Evolutionary conservation across 2,113 vertebrate genomes (phyloP).

Genomic region (Menidia beryllina): DNA sequence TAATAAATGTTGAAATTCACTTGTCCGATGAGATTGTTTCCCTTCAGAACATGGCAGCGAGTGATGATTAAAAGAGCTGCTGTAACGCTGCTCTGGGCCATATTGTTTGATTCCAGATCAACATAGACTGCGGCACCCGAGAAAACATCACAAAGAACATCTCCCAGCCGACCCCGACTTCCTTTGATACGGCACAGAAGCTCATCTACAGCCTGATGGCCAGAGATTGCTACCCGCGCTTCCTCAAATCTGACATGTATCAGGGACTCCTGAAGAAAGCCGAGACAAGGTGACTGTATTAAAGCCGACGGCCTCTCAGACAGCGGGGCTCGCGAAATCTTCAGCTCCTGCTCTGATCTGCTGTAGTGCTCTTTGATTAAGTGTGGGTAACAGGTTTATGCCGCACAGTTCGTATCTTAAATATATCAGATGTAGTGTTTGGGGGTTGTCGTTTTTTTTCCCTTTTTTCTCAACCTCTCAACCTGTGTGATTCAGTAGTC

Average conservation of each 20-base stretch:
- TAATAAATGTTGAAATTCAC: too few species aligned
- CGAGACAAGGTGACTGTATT: conserved; percentile 71
- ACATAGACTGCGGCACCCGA: conserved; percentile 92
- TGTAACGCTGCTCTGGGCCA: conserved; percentile 14
- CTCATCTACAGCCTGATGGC: conserved; percentile 92
- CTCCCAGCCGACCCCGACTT: conserved; percentile 85
- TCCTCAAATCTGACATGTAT: conserved; percentile 89
- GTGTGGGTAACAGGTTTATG: conserved; percentile 62
- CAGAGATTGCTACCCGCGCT: conserved; percentile 93
- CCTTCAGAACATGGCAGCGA: not conserved
- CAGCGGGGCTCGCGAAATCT: conserved; percentile 17
- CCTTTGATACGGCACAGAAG: conserved; percentile 92
- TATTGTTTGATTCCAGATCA: conserved; percentile 85
- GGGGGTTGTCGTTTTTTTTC: too few species aligned
- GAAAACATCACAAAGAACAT: conserved; percentile 91
- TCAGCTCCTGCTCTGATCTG: conserved; percentile 42
- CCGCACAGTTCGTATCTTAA: conserved; percentile 34
- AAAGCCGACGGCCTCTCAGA: conserved; percentile 30
- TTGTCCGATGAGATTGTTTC: not conserved
- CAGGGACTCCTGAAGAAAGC: conserved; percentile 77
- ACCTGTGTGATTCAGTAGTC: conserved; percentile 66
- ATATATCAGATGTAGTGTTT: conserved; percentile 47
- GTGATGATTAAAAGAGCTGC: conserved; percentile 10
- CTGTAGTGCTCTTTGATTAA: conserved; percentile 52
- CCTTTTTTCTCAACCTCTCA: conserved; percentile 47